phyloP scores from a whole-genome alignment of 2,113 vertebrate species.

The Crypturellus undulatus region DNA sequence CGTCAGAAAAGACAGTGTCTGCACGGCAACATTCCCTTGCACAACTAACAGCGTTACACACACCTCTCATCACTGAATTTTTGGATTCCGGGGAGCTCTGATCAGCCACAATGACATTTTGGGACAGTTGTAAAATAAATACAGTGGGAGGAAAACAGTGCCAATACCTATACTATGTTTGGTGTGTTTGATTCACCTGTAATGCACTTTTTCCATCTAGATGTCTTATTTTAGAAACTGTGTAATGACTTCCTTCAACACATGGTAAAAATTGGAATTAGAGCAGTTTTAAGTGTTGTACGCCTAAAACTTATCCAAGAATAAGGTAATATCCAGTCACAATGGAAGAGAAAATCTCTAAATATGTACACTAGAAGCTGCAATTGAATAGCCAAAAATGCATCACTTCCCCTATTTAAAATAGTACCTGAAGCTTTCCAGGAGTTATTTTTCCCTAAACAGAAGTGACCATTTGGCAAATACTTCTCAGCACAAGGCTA shows the following conservation, averaged over 20 bases:
- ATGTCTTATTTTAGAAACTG: neutral
- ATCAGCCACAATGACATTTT: neutral
- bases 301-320: neutral
- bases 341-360: neutral
- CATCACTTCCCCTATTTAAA: neutral
- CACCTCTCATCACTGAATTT: neutral
- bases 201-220: neutral
- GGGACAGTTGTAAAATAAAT: neutral
- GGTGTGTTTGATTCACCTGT: neutral
- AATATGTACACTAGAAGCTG: neutral
- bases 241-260: constrained; percentile 39
- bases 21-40: neutral
- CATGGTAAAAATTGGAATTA: neutral
- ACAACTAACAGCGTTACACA: neutral
- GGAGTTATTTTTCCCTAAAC: neutral
- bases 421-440: neutral
- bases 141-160: neutral
- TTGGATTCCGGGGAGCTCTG: neutral
- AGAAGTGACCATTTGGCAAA: neutral
- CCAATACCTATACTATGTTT: neutral
- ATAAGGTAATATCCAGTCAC: constrained; percentile 25
- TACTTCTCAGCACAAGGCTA: neutral
- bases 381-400: neutral
- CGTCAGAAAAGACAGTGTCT: neutral
- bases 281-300: neutral